Conservation (phyloP, 1,140 invertebrate genomes). For the Colletes gigas region DNA sequence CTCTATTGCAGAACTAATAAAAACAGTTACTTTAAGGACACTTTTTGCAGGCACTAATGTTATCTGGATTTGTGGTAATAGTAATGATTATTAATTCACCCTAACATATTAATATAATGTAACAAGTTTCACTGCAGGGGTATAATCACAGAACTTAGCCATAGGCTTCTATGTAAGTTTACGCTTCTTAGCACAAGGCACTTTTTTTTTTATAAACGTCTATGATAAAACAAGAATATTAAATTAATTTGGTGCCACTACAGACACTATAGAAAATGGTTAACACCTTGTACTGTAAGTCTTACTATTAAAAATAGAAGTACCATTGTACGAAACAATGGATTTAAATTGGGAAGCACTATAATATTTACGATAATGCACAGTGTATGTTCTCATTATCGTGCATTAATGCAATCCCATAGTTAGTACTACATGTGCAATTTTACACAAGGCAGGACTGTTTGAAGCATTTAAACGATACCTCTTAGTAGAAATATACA, state of each 20-base stretch:
- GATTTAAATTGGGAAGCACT: constrained; percentile 21
- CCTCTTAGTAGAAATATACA: constrained; percentile 27
- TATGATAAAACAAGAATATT: constrained; percentile 56
- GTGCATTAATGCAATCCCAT: constrained; percentile 29
- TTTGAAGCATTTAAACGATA: constrained; percentile 28
- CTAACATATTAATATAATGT: constrained; percentile 31
- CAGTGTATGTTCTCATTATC: neutral
- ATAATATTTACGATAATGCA: constrained; percentile 51
- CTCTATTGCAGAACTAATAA: constrained; percentile 48
- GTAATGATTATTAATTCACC: constrained; percentile 19
- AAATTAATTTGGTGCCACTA: constrained; percentile 47
- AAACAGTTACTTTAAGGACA: constrained; percentile 64
- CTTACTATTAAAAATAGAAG: constrained; percentile 40
- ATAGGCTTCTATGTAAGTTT: constrained; percentile 49
- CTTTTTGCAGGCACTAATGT: constrained; percentile 41
- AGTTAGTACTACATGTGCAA: constrained; percentile 14
- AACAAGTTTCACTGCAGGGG: constrained; percentile 39
- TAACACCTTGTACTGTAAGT: constrained; percentile 50
- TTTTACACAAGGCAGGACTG: constrained; percentile 2
- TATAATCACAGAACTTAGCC: constrained; percentile 64
- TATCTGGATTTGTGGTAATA: constrained; percentile 23
- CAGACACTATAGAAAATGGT: constrained; percentile 34
- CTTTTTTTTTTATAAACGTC: constrained; percentile 32
- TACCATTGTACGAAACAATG: constrained; percentile 14
- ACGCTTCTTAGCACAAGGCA: constrained; percentile 49